A percentile compares a stretch with the other conserved stretches of the same genome.
Conservation (phyloP, 2,113 vertebrate genomes). For the Pluvianellus socialis region DNA sequence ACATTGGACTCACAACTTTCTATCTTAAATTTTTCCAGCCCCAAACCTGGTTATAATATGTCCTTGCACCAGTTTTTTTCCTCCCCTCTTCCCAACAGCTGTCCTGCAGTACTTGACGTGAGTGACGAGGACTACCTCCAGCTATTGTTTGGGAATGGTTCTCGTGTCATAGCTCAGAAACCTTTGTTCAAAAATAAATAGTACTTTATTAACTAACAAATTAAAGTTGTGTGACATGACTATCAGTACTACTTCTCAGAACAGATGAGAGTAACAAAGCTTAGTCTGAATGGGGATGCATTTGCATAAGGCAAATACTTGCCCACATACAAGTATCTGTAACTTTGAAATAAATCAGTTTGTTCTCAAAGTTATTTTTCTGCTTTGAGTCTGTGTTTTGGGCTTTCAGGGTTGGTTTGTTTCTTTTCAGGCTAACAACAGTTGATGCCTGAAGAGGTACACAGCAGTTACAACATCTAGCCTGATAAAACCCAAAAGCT, state of each 20-base stretch:
- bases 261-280: background rate
- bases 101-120: accelerated
- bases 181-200: background rate
- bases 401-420: background rate
- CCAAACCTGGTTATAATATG: background rate
- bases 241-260: background rate
- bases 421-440: background rate
- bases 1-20: background rate
- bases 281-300: background rate
- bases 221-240: background rate
- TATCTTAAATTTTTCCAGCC: background rate
- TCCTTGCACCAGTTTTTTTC: background rate
- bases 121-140: background rate
- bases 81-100: background rate
- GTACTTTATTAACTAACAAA: background rate
- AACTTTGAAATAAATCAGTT: background rate
- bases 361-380: background rate
- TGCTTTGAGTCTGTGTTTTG: background rate
- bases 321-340: accelerated
- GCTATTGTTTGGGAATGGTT: background rate
- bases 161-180: background rate
- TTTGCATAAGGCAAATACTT: background rate
- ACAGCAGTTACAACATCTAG: background rate
- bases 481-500: background rate
- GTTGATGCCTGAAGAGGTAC: background rate